Base-by-base conservation (phyloP, 2,888 invertebrate genomes). In the Flexamia atlantica region DNA sequence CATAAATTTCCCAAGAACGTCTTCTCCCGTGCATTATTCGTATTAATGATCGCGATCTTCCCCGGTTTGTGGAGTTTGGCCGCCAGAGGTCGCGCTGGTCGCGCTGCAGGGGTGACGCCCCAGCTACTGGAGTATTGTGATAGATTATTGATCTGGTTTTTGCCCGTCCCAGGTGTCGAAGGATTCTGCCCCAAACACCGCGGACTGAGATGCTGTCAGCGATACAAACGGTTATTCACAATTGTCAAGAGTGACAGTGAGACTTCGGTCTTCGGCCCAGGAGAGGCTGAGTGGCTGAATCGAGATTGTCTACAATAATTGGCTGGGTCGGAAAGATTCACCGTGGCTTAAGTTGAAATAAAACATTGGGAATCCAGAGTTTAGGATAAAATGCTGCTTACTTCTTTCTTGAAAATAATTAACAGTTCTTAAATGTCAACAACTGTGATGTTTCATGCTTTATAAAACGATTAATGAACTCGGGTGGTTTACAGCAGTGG, bases 101-200 rank as follows among this genome's bases (percentile, higher is more conserved):
- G 30, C 3, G 17, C 68, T 1, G 20, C n/a, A 60, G 60, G 30
- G 36, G 74, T 74, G 20, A 70, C 5, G 14, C 79, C 32, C 20
- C 57, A 17, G 57, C 79, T 32, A 28, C 74, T 46, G 74, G 23
- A 30, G 79, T 79, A 79, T 79, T 79, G 79, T 79, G 32, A 79
- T 79, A 79, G 79, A 79, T 79, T 79, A 79, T 79, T 79, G 79
- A 79, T 79, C 79, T 36, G 53, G 79, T 79, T 79, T 79, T 79
- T 79, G 79, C 36, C 57, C 53, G 20, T 53, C 76, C 79, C 79
- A 79, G 79, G 79, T 79, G 79, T 76, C 32, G 57, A 76, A 50
- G 46, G 79, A 79, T 79, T 10, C 72, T 50, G 20, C 79, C 79
- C 79, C 23, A 79, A 57, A 79, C 36, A 79, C 20, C 40, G 40